phyloP scores from a whole-genome alignment of 2,888 invertebrate species.

The Tetrapedia diversipes region DNA sequence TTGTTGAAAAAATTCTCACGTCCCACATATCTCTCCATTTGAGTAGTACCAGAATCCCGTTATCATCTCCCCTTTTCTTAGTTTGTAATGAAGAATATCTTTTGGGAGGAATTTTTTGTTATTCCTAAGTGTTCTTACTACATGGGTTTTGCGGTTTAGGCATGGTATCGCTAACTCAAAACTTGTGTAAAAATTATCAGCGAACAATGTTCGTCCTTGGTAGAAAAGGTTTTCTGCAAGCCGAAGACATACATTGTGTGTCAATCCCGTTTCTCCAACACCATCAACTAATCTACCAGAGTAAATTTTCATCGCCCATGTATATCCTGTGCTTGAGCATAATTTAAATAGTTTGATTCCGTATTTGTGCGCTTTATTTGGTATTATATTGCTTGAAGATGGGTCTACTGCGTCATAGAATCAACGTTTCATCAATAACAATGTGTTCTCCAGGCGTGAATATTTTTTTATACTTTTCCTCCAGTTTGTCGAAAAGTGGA shows the following conservation, averaged over 20 bases:
- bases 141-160: conserved; percentile 54
- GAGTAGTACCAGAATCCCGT: conserved; percentile 73
- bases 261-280: too few species aligned
- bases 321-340: too few species aligned
- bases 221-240: conserved; percentile 6
- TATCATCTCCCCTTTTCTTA: conserved; percentile 63
- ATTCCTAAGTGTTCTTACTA: conserved; percentile 64
- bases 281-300: too few species aligned
- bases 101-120: conserved; percentile 21
- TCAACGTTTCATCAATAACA: too few species aligned
- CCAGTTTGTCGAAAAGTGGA: too few species aligned
- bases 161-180: conserved; percentile 28
- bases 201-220: conserved; percentile 14
- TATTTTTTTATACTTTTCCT: too few species aligned
- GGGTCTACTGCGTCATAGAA: too few species aligned
- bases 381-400: too few species aligned
- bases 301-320: too few species aligned
- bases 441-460: too few species aligned
- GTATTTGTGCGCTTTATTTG: too few species aligned
- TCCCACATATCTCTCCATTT: conserved; percentile 75
- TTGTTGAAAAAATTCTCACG: conserved; percentile 72
- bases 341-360: too few species aligned
- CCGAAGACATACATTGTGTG: conserved; percentile 3
- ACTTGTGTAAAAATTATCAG: conserved; percentile 62
- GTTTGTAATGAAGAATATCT: conserved; percentile 26